Conservation (phyloP, 2,797 vertebrate species). For the Podarcis siculus region DNA sequence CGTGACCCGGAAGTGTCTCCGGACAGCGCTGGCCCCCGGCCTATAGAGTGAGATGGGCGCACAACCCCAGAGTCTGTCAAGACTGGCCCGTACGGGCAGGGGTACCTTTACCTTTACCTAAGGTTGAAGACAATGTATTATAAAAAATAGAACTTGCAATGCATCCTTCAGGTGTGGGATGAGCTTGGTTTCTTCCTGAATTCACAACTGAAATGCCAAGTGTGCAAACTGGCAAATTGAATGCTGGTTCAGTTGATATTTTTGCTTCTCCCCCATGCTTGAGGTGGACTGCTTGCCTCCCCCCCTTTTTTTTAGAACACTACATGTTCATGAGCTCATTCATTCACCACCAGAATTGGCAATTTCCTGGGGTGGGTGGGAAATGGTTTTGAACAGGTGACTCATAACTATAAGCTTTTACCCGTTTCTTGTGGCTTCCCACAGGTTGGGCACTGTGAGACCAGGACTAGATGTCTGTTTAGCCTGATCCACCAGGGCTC, state of each 20-base stretch:
- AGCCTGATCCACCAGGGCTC: too few species aligned
- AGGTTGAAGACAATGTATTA: background rate
- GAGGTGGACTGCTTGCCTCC: background rate
- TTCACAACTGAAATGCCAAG: background rate
- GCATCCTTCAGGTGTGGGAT: background rate
- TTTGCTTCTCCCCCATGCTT: background rate
- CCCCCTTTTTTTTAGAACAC: background rate
- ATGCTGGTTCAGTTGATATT: background rate
- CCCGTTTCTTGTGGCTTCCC: background rate
- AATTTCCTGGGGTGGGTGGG: background rate
- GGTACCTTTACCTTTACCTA: too few species aligned
- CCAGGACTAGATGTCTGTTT: too few species aligned
- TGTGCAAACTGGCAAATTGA: background rate
- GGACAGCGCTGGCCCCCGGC: too few species aligned
- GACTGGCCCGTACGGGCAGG: too few species aligned
- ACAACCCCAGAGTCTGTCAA: too few species aligned
- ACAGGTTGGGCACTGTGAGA: too few species aligned
- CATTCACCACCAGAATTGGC: background rate
- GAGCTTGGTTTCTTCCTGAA: background rate
- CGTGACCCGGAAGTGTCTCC: too few species aligned
- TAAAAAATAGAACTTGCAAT: background rate
- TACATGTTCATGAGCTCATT: background rate
- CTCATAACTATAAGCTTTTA: background rate
- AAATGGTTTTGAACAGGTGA: background rate
- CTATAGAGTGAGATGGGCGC: too few species aligned